Evolutionary conservation across 1,140 invertebrate species (phyloP), one percentile per base, ranked within the genome.

Genomic region (Zaprionus africanus): DNA sequence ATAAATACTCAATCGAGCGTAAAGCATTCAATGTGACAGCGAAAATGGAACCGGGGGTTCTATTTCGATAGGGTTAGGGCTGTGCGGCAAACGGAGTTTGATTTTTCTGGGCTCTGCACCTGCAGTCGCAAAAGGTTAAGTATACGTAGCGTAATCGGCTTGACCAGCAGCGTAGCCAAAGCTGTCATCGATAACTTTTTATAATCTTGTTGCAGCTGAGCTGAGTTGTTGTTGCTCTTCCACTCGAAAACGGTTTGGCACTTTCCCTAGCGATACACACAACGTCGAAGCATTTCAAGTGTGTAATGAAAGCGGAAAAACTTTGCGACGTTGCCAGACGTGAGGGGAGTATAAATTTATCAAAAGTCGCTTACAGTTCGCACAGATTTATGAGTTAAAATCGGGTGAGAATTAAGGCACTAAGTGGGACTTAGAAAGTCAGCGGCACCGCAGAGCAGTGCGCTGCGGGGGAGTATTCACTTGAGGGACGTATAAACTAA

Each of bases 1-100:
- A 88, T 88, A 90, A 90, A 88, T 85, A 90, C 84, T 79, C 84
- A 88, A 88, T 88, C 84, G 84, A 88, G 85, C 85, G 85, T 79
- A 79, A 81, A 85, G 81, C 85, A 88, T 81, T 88, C 76, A 76
- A 85, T 76, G 70, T 77, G 85, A 84, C 74, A 74, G 77, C 77
- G 64, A 51, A 51, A 51, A 51, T 51, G 22, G 41, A 17, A 24
- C 22, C 5, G 22, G 46, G 17, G 17, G 46, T 51, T 46, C n/a
- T 24, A 51, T 51, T 51, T 38, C 60, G 60, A 72, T 69, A 49
- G 79, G 80, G 83, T 79, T 82, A 82, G 72, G 58, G 53, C 5
- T 51, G 15, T 59, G 57, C 22, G 36, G 22, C 24, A 3, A 22
- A 43, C 2, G 34, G 38, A 17, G 26, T 19, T 17, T 15, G 15